Evolutionary conservation across 1,140 invertebrate species (phyloP).

Genomic region (Tenebrio molitor): DNA sequence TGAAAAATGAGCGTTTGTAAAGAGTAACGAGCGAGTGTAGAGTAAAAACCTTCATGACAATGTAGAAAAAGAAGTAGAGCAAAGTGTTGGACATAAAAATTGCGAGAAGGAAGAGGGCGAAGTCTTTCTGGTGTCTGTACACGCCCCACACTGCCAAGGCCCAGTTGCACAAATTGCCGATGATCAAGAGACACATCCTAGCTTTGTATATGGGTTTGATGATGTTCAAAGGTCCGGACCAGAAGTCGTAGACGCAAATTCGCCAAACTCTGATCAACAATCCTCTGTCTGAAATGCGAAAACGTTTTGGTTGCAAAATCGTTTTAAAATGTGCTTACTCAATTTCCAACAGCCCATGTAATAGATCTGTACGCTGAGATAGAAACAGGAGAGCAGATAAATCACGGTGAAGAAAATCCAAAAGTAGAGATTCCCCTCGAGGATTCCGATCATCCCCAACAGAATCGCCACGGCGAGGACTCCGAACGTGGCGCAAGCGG

Average conservation of each 20-base stretch:
- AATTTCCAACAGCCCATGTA: constrained; percentile 87
- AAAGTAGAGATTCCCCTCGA: constrained; percentile 79
- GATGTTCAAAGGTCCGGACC: constrained; percentile 66
- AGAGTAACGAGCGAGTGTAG: no score
- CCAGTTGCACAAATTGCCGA: constrained; percentile 84
- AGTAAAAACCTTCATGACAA: constrained; percentile 91
- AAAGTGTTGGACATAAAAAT: constrained; percentile 89
- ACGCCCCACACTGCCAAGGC: constrained; percentile 79
- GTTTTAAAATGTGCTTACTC: constrained; percentile 70
- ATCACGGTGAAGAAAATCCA: constrained; percentile 84
- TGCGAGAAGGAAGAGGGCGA: constrained; percentile 85
- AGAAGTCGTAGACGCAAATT: constrained; percentile 65
- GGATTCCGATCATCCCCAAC: constrained; percentile 83
- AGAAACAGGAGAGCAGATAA: constrained; percentile 79
- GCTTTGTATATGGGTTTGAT: constrained; percentile 71
- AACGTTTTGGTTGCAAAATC: no score
- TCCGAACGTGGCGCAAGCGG: constrained; percentile 85
- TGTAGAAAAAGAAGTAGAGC: constrained; percentile 87
- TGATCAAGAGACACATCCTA: constrained; percentile 71
- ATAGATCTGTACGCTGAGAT: constrained; percentile 86
- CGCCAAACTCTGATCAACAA: constrained; percentile 68
- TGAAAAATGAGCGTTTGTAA: constrained; percentile 66
- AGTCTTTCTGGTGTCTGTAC: constrained; percentile 78
- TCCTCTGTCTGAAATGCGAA: constrained; percentile 62
- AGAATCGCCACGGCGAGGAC: constrained; percentile 85